phyloP scores from a whole-genome alignment of 2,797 vertebrate species.

The Xiphophorus birchmanni region DNA sequence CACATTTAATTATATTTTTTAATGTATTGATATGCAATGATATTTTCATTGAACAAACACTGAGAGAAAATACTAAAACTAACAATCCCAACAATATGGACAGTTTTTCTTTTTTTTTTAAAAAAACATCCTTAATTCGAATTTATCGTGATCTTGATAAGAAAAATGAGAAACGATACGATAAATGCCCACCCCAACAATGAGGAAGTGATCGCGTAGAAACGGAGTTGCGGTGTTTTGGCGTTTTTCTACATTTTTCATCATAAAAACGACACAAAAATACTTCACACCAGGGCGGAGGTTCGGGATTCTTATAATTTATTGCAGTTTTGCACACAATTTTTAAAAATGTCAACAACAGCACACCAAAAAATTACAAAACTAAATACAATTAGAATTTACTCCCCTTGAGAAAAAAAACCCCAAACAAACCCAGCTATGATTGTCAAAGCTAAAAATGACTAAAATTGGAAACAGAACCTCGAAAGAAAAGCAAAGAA shows the following conservation, averaged over 20 bases:
- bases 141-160: too few species aligned
- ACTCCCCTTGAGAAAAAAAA: slow-evolving; percentile 91
- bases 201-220: neutral
- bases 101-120: too few species aligned
- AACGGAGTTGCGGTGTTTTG: neutral
- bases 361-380: slow-evolving; percentile 99
- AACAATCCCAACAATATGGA: too few species aligned
- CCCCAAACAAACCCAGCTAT: slow-evolving; percentile 93
- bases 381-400: slow-evolving; percentile 99
- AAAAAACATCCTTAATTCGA: too few species aligned
- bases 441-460: slow-evolving; percentile 99
- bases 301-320: slow-evolving; percentile 97
- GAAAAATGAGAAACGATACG: too few species aligned
- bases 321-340: slow-evolving; percentile 99
- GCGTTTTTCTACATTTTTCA: neutral
- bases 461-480: slow-evolving; percentile 89
- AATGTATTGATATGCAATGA: too few species aligned
- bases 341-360: slow-evolving; percentile 98
- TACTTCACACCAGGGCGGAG: slow-evolving; percentile 52
- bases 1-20: too few species aligned
- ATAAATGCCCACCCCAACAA: too few species aligned
- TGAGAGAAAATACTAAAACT: too few species aligned
- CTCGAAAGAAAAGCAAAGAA: slow-evolving; percentile 72
- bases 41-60: too few species aligned
- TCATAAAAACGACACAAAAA: neutral